A percentile compares a stretch with the other conserved stretches of the same genome.
Conservation (phyloP, 1,140 invertebrate genomes). For the Eueides isabella region DNA sequence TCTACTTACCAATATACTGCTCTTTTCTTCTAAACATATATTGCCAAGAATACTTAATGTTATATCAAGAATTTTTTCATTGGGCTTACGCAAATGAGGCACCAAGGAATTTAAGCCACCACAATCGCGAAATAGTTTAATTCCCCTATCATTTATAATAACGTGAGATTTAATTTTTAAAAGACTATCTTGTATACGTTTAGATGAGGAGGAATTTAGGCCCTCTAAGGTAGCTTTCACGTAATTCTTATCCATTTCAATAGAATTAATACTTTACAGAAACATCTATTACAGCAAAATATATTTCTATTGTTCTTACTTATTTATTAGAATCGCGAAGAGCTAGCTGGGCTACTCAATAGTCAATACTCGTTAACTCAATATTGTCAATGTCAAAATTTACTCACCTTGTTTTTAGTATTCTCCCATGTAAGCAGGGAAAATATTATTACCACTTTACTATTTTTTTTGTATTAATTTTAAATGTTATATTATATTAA, state of each 20-base stretch:
- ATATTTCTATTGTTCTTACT: slow-evolving; percentile 5
- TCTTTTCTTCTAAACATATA: slow-evolving; percentile 81
- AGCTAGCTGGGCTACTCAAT: slow-evolving; percentile 12
- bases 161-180: slow-evolving; percentile 72
- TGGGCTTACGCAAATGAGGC: slow-evolving; percentile 76
- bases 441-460: not conserved
- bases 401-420: slow-evolving; percentile 1
- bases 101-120: slow-evolving; percentile 72
- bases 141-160: slow-evolving; percentile 65
- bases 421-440: not conserved
- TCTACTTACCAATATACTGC: slow-evolving; percentile 62
- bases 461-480: too few species aligned
- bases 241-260: slow-evolving; percentile 71
- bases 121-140: slow-evolving; percentile 72
- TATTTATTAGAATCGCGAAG: not conserved
- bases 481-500: too few species aligned
- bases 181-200: slow-evolving; percentile 67
- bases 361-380: slow-evolving; percentile 21
- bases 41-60: slow-evolving; percentile 84
- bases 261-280: not conserved
- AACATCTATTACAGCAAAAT: slow-evolving; percentile 9
- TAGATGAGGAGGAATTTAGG: slow-evolving; percentile 71
- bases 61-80: slow-evolving; percentile 81
- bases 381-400: slow-evolving; percentile 31
- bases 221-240: slow-evolving; percentile 66